Conservation (phyloP, 2,888 invertebrate species). For the Congeria kusceri region DNA sequence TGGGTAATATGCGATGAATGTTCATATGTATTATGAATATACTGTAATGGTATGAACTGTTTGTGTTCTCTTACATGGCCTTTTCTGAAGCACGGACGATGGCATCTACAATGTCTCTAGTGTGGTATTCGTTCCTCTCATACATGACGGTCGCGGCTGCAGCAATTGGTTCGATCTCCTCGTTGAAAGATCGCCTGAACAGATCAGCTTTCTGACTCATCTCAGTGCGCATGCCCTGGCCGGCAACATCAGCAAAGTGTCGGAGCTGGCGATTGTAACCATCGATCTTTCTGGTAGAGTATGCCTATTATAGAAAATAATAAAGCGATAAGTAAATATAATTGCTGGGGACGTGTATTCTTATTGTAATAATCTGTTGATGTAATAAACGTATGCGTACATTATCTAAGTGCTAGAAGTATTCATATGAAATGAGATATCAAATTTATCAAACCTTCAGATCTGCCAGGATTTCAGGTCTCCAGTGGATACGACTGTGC, state of each 20-base stretch:
- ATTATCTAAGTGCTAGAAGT: too few species aligned
- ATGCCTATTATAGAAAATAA: background rate
- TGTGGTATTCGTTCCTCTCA: constrained; percentile 46
- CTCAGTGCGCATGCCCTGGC: constrained; percentile 25
- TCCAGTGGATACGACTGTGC: constrained; percentile 78
- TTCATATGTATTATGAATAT: too few species aligned
- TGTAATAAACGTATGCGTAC: too few species aligned
- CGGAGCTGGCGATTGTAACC: constrained; percentile 11
- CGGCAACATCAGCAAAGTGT: constrained; percentile 11
- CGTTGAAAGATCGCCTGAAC: constrained; percentile 29
- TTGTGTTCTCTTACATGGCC: constrained; percentile 2
- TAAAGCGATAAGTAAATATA: background rate
- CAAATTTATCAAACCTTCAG: constrained; percentile 60
- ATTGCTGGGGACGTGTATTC: too few species aligned
- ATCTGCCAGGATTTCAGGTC: constrained; percentile 67
- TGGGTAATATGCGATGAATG: too few species aligned
- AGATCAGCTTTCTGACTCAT: constrained; percentile 39
- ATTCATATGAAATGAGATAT: too few species aligned
- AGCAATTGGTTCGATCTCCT: constrained; percentile 40
- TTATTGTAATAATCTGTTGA: too few species aligned
- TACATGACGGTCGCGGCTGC: constrained; percentile 35
- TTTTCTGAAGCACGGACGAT: background rate
- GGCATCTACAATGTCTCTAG: constrained; percentile 40
- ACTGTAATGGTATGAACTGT: too few species aligned
- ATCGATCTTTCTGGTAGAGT: constrained; percentile 13